These are phyloP conservation scores for Cnemophilus loriae DNA, from an alignment of 2,113 vertebrate species.

Conservation along the genomic window DNA sequence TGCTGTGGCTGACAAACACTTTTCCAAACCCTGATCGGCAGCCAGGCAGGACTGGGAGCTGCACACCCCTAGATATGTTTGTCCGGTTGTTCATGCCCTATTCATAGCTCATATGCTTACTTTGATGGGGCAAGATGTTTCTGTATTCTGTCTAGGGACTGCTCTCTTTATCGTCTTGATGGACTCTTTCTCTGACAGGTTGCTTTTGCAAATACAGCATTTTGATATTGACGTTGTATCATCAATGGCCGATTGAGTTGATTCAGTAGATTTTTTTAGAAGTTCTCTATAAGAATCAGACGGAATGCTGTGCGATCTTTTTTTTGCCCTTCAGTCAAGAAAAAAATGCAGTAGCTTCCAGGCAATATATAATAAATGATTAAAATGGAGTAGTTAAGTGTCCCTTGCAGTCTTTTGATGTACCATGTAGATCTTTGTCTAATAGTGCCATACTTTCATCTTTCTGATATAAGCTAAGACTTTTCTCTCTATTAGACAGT, in stretches of 20 bases:
- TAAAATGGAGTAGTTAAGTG: background rate
- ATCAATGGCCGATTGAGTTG: background rate
- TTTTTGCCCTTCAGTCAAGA: background rate
- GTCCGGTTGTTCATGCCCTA: background rate
- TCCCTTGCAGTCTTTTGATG: background rate
- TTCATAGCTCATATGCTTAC: background rate
- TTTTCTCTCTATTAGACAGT: background rate
- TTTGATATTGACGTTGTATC: background rate
- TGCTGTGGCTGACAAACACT: background rate
- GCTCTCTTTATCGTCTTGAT: background rate
- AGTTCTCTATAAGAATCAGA: background rate
- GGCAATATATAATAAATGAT: background rate
- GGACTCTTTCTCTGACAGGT: background rate
- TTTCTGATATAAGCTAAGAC: background rate
- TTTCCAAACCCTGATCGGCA: fast-evolving
- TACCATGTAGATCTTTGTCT: background rate
- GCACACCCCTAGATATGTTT: fast-evolving
- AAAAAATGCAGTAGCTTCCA: background rate
- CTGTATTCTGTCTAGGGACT: fast-evolving
- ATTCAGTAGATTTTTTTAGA: background rate
- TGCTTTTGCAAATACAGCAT: background rate
- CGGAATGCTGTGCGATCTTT: background rate
- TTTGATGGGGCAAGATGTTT: background rate
- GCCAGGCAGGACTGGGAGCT: background rate
- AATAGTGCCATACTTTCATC: background rate